Percentiles rank a stretch among this genome's conserved stretches.
These are phyloP conservation scores for Muscidifurax raptorellus DNA, from an alignment of 1,140 invertebrate species.

Conservation along the genomic window DNA sequence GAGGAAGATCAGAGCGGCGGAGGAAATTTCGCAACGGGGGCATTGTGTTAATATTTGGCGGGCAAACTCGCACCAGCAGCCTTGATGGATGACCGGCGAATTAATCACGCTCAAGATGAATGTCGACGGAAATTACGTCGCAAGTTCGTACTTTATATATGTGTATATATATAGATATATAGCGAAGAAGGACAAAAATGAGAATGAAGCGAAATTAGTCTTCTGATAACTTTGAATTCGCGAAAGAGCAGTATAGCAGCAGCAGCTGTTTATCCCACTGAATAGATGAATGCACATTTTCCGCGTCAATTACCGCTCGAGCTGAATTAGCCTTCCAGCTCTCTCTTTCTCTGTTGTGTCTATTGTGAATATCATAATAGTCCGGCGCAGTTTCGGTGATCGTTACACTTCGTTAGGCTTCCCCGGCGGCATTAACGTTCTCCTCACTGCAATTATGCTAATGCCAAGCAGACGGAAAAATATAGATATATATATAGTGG, in stretches of 20 bases:
- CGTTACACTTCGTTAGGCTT: neutral
- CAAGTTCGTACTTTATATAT: neutral
- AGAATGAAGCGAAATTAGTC: neutral
- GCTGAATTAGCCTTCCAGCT: neutral
- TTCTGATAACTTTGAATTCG: slow-evolving; percentile 22
- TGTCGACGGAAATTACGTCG: slow-evolving; percentile 5
- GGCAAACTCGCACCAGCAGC: slow-evolving; percentile 12
- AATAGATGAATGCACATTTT: slow-evolving; percentile 13
- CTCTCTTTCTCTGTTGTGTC: neutral
- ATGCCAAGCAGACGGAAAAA: neutral
- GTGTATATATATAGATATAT: neutral
- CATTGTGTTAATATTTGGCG: slow-evolving; percentile 59
- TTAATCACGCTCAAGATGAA: slow-evolving; percentile 57
- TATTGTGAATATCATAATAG: neutral
- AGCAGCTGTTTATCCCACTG: slow-evolving; percentile 13
- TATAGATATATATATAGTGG: neutral
- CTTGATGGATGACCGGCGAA: slow-evolving; percentile 55
- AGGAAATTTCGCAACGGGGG: neutral
- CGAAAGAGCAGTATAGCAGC: neutral
- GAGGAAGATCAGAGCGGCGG: neutral
- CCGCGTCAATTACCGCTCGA: neutral
- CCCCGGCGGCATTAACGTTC: too few relatives aligned
- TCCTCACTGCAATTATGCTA: neutral
- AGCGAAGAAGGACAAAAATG: neutral
- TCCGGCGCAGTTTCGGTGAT: neutral